Evolutionary conservation across 2,797 vertebrate genomes (phyloP), one percentile per base, ranked within the genome.

Genomic region (Bucorvus abyssinicus): DNA sequence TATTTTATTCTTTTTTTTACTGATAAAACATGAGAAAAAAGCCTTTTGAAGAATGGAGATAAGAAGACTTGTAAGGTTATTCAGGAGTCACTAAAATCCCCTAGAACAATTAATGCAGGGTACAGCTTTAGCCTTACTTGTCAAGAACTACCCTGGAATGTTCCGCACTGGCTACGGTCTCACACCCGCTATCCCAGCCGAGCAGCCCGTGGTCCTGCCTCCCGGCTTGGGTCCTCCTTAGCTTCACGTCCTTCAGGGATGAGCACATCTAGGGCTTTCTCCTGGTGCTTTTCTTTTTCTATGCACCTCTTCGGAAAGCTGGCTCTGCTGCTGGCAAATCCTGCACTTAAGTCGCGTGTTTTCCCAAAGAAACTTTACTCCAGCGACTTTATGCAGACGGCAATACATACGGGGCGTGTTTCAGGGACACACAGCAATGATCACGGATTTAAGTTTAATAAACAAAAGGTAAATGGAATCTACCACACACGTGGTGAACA

Each of bases 401-500:
- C 30, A 40, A 3, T 36, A 64, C 40, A 27, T 34, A 42, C 29
- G 65, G 73, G 50, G 44, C 1, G 0, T 30, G 59, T 73, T 94
- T 52, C 50, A 56, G 78, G 87, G 84, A 12, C 57, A 18, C 30
- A 14, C 17, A 59, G 50, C 8, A 44, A 42, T 52, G 16, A 55
- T 6, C 50, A 16, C 6, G 47, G 76, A 10, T 42, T 92, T 60
- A 23, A 52, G 19, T 29, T 84, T 53, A 42, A 52, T 91, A 84
- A 96, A 61, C 63, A 93, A 26, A 59, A 84, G 73, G 74, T 91
- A 90, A 93, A 90, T 2, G 70, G 59, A 71, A 90, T 93, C 69
- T 93, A 17, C 89, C 87, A 84, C 89, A 61, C 88, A 90, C 0
- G 0, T 57, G 32, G 82, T 86, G 59, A 91, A 45, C 52, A 23